Percentiles rank a stretch among this genome's conserved stretches.
phyloP scores from a whole-genome alignment of 2,113 vertebrate species.

The Dinomys branickii region DNA sequence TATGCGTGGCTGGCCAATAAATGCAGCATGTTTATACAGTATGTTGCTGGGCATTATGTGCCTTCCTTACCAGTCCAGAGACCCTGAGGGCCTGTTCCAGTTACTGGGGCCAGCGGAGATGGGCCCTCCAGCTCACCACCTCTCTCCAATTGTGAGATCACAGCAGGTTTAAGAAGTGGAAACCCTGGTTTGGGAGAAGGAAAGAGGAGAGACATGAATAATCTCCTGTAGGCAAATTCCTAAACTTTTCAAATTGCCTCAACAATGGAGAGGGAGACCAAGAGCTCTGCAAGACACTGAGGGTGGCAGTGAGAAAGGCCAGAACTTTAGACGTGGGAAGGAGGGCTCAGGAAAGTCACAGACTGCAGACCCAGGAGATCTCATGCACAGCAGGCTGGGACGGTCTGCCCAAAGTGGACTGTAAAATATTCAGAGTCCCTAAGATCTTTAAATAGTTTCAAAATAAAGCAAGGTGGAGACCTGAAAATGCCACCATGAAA shows the following conservation, averaged over 20 bases:
- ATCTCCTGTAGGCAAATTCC: background rate
- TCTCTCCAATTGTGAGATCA: constrained; percentile 75
- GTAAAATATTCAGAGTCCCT: background rate
- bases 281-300: background rate
- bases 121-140: constrained; percentile 35
- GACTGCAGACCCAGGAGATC: background rate
- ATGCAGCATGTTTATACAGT: background rate
- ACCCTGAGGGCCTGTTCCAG: background rate
- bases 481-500: background rate
- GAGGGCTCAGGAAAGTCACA: background rate
- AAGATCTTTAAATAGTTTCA: constrained; percentile 14
- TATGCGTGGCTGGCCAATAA: background rate
- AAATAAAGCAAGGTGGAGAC: background rate
- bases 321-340: background rate
- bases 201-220: constrained; percentile 47
- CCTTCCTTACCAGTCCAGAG: constrained; percentile 66
- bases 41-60: background rate
- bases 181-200: constrained; percentile 65
- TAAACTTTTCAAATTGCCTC: background rate
- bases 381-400: background rate
- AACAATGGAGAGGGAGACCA: background rate
- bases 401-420: background rate
- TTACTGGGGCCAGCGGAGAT: constrained; percentile 8
- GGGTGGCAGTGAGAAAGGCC: background rate
- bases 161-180: constrained; percentile 74